These are phyloP conservation scores for Odontamblyopus lacepedii DNA, from an alignment of 2,797 vertebrate species.

Conservation along the genomic window DNA sequence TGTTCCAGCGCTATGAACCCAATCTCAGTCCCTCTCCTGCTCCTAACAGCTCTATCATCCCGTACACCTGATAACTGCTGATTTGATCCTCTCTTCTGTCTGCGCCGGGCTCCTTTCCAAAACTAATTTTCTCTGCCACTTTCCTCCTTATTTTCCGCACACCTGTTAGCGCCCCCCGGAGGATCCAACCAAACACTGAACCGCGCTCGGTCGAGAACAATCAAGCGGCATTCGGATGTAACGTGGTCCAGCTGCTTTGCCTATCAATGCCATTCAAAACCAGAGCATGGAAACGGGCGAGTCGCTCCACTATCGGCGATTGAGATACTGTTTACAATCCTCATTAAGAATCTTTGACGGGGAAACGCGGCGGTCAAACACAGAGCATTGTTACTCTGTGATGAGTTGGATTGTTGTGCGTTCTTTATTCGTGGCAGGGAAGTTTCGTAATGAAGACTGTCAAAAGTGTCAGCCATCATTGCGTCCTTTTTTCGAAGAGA, in stretches of 20 bases:
- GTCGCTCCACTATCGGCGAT: slow-evolving; percentile 45
- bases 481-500: background rate
- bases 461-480: slow-evolving; percentile 19
- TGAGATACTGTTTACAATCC: slow-evolving; percentile 53
- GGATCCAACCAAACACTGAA: slow-evolving; percentile 83
- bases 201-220: slow-evolving; percentile 88
- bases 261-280: slow-evolving; percentile 73
- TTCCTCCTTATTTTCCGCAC: slow-evolving; percentile 71
- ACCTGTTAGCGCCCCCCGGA: slow-evolving; percentile 90
- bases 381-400: slow-evolving; percentile 51
- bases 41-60: slow-evolving; percentile 44
- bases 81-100: slow-evolving; percentile 53
- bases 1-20: slow-evolving; percentile 25
- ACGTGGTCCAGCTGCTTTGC: slow-evolving; percentile 88
- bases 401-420: slow-evolving; percentile 36
- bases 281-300: slow-evolving; percentile 40
- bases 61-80: slow-evolving; percentile 53
- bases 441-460: slow-evolving; percentile 42
- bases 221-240: slow-evolving; percentile 83
- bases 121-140: slow-evolving; percentile 33
- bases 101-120: slow-evolving; percentile 48
- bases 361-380: slow-evolving; percentile 27
- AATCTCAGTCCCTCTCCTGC: slow-evolving; percentile 12
- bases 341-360: slow-evolving; percentile 63
- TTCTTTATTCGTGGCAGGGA: slow-evolving; percentile 28